phyloP scores from a whole-genome alignment of 2,113 vertebrate species.

The Machaerirhynchus nigripectus region DNA sequence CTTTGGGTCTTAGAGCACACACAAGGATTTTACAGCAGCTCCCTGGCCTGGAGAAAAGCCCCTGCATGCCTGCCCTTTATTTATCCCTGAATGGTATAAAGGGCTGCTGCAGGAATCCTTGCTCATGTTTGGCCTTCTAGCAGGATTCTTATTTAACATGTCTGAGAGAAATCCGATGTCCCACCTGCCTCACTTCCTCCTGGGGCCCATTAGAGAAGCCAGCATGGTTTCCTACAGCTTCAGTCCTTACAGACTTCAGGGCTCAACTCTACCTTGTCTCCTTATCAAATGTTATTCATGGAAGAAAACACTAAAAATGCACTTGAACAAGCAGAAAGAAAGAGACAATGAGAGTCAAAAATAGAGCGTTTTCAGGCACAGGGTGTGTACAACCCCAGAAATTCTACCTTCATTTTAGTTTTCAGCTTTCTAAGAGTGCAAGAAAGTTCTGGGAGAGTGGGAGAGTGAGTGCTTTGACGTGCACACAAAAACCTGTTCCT shows the following conservation, averaged over 20 bases:
- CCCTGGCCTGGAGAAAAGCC: background rate
- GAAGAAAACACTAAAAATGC: background rate
- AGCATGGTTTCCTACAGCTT: background rate
- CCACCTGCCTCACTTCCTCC: background rate
- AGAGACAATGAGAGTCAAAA: conserved; percentile 16
- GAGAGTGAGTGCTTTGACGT: background rate
- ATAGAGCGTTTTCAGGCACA: background rate
- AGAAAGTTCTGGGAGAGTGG: background rate
- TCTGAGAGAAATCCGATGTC: background rate
- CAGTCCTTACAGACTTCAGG: background rate
- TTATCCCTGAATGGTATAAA: background rate
- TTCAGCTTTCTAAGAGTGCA: background rate
- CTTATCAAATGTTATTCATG: background rate
- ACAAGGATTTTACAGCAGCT: background rate
- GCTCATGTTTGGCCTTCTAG: background rate
- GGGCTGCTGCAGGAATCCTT: background rate
- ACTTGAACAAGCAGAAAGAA: background rate
- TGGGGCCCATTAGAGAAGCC: background rate
- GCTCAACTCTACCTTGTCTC: background rate
- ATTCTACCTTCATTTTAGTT: background rate
- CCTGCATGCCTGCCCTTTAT: background rate
- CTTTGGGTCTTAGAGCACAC: background rate
- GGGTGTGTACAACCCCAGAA: background rate
- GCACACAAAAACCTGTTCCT: background rate
- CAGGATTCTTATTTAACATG: background rate